Evolutionary conservation across 2,113 vertebrate species (phyloP), one percentile per base, ranked within the genome.

Genomic region (Xenopus laevis): DNA sequence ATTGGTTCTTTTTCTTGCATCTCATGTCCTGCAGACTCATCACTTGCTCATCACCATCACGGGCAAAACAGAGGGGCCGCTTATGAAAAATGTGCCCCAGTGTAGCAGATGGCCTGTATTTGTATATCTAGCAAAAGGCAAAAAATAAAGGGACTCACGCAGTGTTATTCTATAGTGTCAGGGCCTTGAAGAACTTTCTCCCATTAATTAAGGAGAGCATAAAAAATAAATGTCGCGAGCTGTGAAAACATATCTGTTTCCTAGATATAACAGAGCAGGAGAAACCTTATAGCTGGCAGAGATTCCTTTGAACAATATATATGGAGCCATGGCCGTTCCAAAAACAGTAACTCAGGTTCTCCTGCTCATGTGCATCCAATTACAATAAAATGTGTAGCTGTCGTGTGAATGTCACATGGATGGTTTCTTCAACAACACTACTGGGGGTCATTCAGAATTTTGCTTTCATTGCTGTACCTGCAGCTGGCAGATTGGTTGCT

Each of bases 181-280:
- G 13, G 11, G n/a, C 16, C 46, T 67, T 52, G n/a, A 11, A 50
- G 65, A 12, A 45, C 63, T 46, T 46, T 20, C 33, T 40, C 63
- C 44, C 65, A 11, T 67, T 18, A 67, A 50, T 67, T 52, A 67
- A 10, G 7, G 45, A 12, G 65, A 23, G 46, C 44, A 50, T 67
- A 52, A 67, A 67, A 65, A 67, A 67, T 67, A 67, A 67, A 65
- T 45, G 21, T 46, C 44, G n/a, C 16, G 18, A 52, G n/a, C 18
- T 10, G 46, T 20, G 46, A 50, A 50, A 23, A 50, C 11, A 67
- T 67, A 67, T 67, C 65, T 50, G 18, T 47, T 50, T 67, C 46
- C 65, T 52, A 20, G 44, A 47, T 50, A 67, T 67, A 50, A 67
- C 65, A 67, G n/a, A 67, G 9, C 2, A 4, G 46, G 45, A 50